Evolutionary conservation across 2,113 vertebrate species (phyloP), one percentile per base, ranked within the genome.

Genomic region (Odocoileus hemionus): DNA sequence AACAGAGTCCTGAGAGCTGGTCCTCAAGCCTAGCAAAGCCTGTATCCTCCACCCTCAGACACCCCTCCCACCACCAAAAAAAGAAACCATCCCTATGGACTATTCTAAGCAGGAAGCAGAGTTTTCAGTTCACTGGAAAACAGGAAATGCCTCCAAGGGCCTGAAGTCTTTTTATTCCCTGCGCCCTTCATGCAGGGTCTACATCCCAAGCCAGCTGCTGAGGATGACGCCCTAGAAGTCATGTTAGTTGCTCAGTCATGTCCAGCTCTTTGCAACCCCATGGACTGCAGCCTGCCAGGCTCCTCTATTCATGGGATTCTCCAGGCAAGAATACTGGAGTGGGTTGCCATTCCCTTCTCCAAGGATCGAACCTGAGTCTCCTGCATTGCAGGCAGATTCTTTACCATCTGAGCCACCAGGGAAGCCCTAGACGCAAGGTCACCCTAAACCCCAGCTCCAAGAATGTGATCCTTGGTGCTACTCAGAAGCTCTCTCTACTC

Each of bases 141-240:
- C 98, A 98, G 98, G 98, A 98, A 98, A 98, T 98, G 96, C 97
- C 97, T 98, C 97, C 52, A 57, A 94, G 92, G 96, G 97, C 93
- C 97, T 96, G 80, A 96, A 96, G 95, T 93, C 97, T 89, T 92
- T 97, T 92, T 28, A 96, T 91, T 89, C 15, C 9, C 90, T 84
- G 86, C 0, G 3, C 61, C 92, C 86, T 80, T 88, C 78, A 36
- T 3, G 39, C 88, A 76, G 89, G 76, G 88, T 76, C 97, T 93
- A 50, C 0, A 0, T 78, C 83, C 54, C 80, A 54, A 82, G 60
- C 82, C 89, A 95, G 93, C 91, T 95, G 86, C 67, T 45, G 39
- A n/a, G 58, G 70, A 93, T 3, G 67, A 83, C 7, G n/a, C 67
- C 87, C 87, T 61, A 28, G 78, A 83, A 25, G 16, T 47, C 74